Conservation (phyloP, 1,140 invertebrate species). For the Drusus annulatus region DNA sequence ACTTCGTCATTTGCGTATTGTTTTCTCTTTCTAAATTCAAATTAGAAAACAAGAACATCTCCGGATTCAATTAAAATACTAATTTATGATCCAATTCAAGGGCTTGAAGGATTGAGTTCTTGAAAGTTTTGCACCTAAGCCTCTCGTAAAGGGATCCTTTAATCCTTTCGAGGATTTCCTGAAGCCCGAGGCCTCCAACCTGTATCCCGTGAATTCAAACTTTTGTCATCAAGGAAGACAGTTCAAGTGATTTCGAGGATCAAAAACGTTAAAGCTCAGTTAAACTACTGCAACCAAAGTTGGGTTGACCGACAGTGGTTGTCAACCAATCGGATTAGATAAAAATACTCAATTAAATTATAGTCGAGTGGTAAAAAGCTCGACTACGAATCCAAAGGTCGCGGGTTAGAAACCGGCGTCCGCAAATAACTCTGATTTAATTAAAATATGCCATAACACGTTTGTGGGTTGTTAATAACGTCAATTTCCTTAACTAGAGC, state of each 20-base stretch:
- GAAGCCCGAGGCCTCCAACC: neutral
- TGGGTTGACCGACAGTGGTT: no score
- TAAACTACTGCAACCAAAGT: no score
- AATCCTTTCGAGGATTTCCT: neutral
- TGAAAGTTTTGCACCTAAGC: neutral
- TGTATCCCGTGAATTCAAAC: constrained; percentile 15
- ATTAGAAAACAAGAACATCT: neutral
- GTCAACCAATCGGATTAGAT: no score
- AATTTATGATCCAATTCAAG: neutral
- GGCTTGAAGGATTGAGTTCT: neutral
- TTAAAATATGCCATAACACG: no score
- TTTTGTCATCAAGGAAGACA: constrained; percentile 14
- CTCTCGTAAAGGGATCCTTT: neutral
- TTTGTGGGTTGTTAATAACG: no score
- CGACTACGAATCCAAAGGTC: no score
- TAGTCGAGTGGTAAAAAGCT: no score
- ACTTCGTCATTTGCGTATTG: no score
- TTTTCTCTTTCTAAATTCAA: neutral
- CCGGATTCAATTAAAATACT: neutral
- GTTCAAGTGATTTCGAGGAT: constrained; percentile 1
- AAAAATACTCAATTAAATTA: no score
- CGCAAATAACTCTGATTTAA: no score
- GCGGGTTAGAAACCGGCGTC: no score
- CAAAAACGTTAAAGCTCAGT: neutral
- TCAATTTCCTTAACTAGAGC: no score